These are phyloP conservation scores for Struthio camelus DNA, from an alignment of 2,113 vertebrate genomes.

Conservation along the genomic window DNA sequence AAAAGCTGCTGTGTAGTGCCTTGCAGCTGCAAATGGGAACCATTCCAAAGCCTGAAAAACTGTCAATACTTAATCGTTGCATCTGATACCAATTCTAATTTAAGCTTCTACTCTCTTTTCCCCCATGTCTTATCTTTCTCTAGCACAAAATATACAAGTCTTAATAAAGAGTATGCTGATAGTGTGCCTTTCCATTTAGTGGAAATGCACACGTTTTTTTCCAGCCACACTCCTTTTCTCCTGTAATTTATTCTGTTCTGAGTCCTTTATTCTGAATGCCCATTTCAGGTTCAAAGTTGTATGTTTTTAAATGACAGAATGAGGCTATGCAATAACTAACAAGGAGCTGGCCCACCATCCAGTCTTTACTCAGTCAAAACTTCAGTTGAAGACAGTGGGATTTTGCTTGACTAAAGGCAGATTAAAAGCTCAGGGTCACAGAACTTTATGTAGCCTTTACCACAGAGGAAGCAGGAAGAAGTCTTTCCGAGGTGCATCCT, in stretches of 20 bases:
- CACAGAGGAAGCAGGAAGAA: neutral
- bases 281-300: neutral
- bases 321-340: neutral
- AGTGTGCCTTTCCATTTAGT: neutral
- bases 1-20: slow-evolving; percentile 45
- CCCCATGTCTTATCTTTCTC: neutral
- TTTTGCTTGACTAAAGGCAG: neutral
- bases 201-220: neutral
- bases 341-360: neutral
- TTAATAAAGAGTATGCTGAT: neutral
- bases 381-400: neutral
- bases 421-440: neutral
- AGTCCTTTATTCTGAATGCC: neutral
- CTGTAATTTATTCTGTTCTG: neutral
- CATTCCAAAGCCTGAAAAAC: slow-evolving; percentile 60
- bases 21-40: slow-evolving; percentile 60
- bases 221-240: neutral
- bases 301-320: neutral
- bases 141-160: neutral
- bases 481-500: neutral
- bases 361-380: neutral
- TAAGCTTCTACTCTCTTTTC: slow-evolving; percentile 2
- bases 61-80: slow-evolving; percentile 66
- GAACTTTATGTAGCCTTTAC: neutral
- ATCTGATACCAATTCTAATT: slow-evolving; percentile 68